phyloP scores from a whole-genome alignment of 2,888 invertebrate genomes.

The Clivina fossor region DNA sequence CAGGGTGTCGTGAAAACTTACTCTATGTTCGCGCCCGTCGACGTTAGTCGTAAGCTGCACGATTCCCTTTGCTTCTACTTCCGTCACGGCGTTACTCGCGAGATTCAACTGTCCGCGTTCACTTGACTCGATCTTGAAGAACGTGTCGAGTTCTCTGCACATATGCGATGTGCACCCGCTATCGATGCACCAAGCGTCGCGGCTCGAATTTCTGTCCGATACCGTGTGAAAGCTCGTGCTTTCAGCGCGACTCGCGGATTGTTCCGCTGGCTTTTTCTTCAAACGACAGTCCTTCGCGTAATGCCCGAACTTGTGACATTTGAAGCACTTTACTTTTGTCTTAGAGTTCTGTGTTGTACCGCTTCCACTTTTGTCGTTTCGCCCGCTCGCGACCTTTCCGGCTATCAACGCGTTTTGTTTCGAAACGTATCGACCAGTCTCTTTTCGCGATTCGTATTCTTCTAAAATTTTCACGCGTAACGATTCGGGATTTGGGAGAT shows the following conservation, averaged over 20 bases:
- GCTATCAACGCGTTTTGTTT: conserved; percentile 3
- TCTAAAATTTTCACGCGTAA: conserved; percentile 42
- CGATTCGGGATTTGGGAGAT: conserved; percentile 40
- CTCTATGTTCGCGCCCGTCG: too few species aligned
- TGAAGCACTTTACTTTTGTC: neutral
- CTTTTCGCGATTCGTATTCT: conserved; percentile 39
- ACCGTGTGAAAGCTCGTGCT: neutral
- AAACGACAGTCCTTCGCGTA: conserved; percentile 20
- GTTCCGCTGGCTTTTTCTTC: neutral
- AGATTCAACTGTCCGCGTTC: conserved; percentile 26
- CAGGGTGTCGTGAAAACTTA: conserved; percentile 20
- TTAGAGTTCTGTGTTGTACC: neutral
- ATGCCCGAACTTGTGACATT: conserved; percentile 11
- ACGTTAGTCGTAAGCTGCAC: conserved; percentile 20
- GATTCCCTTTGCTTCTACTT: conserved; percentile 30
- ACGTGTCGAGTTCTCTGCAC: conserved; percentile 27
- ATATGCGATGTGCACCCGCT: conserved; percentile 36
- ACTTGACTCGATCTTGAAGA: conserved; percentile 13
- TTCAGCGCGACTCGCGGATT: neutral
- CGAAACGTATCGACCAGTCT: neutral
- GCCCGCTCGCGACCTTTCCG: neutral
- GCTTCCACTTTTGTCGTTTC: conserved; percentile 3
- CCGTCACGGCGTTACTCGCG: conserved; percentile 25
- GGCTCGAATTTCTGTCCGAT: neutral
- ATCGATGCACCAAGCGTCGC: conserved; percentile 33